Evolutionary conservation across 2,888 invertebrate genomes (phyloP), one percentile per base, ranked within the genome.

Genomic region (Brenthis ino): DNA sequence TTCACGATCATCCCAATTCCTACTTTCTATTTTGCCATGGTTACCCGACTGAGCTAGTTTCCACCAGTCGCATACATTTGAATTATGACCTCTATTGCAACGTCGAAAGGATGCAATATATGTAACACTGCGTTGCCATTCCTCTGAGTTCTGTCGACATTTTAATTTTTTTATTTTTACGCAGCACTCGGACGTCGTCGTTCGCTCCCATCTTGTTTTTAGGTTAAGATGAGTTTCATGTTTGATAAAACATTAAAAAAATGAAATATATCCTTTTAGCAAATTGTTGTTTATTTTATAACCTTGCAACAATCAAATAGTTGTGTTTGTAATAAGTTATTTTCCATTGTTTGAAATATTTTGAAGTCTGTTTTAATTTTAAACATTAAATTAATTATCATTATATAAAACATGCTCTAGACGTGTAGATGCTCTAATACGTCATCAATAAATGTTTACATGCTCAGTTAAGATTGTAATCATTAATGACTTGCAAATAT

Each of bases 141-240:
- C 57, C 50, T 51, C 54, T 60, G 60, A 50, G 20, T 11, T 12
- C 20, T 13, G 65, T 24, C 57, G 54, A 51, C 24, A 24, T 47
- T 56, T 67, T 67, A 55, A 47, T 47, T 61, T 67, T 67, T 67
- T 61, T 43, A 67, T 66, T 66, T 65, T 65, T 66, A 66, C 58
- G 61, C 67, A 61, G 67, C 56, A 67, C 56, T 63, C 54, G 66
- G 37, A 57, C 20, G 61, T 47, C 37, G 50, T 55, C 37, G 50
- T 55, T 67, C 56, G 61, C 43, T 55, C 28, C 48, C 55, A 51
- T 67, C 67, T 51, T 60, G 55, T 61, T 56, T 67, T 67, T 56
- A 55, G 54, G 60, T 67, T 57, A 63, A 63, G 51, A 56, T 50
- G 61, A 37, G 24, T 63, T 20, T 54, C 20, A 54, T 20, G 37